Base-by-base conservation (phyloP, 2,113 vertebrate genomes). In the Coturnix japonica region DNA sequence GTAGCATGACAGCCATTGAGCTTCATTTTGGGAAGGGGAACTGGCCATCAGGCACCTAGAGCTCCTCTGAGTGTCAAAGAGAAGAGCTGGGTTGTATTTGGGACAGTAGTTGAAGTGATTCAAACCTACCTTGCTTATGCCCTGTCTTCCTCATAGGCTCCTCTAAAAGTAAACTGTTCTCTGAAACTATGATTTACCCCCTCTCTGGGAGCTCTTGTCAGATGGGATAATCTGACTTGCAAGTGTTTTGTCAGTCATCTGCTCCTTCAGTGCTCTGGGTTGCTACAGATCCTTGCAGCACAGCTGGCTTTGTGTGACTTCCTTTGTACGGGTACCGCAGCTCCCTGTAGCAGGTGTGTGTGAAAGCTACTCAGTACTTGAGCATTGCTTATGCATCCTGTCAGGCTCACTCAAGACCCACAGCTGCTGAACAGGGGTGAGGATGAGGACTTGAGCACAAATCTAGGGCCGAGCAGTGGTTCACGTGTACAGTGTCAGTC, bases 261-360 rank as follows among this genome's bases (percentile, higher is more conserved):
- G 47, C 57, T 49, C 69, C 81, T 73, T 85, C 8, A 13, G 47
- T 0, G 9, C 76, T 74, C 47, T 31, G 41, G 19, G 75, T 79
- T 85, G 82, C 70, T 88, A 39, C 89, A 75, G 18, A 84, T 84
- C 66, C 80, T 81, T 84, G 77, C 80, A n/a, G 28, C 33, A 43
- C 91, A 88, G 59, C 86, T 90, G 30, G 56, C 43, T 93, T 66
- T 81, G 69, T 84, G 65, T n/a, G 47, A 67, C 86, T 95, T 93
- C 89, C 89, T 92, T 88, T 93, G 43, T 39, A 56, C 30, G 77
- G 65, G 54, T 86, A 28, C 12, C 75, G 57, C 89, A 89, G 76
- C 65, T 93, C 61, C 37, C 10, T 31, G 46, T 9, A 73, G 49
- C 57, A 39, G 43, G 31, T 43, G 22, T 31, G 25, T 85, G 61